A percentile compares a stretch with the other conserved stretches of the same genome.
Conservation (phyloP, 2,797 vertebrate species). For the Telmatherina bonti region DNA sequence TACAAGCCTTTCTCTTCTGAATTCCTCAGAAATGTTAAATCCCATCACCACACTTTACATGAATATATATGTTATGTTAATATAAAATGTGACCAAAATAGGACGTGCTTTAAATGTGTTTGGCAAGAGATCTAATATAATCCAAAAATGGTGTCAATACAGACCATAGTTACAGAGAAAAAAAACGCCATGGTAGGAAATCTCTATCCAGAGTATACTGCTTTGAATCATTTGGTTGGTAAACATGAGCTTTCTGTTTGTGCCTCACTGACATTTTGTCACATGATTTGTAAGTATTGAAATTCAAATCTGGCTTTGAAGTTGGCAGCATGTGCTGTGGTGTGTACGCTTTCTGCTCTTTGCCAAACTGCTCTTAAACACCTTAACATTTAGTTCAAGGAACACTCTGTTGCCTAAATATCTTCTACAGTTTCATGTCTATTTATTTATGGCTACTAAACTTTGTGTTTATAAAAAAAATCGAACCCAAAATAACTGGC, state of each 20-base stretch:
- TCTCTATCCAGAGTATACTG: not conserved
- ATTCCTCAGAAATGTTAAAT: not conserved
- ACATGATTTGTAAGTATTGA: constrained; percentile 38
- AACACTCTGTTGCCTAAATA: not conserved
- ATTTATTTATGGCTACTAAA: too few species aligned
- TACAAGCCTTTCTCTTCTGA: not conserved
- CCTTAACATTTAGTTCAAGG: not conserved
- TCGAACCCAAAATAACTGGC: too few species aligned
- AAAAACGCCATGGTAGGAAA: not conserved
- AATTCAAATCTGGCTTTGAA: constrained; percentile 35
- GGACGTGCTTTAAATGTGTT: not conserved
- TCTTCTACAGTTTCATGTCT: too few species aligned
- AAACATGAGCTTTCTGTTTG: constrained; percentile 30
- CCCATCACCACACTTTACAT: not conserved
- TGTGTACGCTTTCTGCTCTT: not conserved
- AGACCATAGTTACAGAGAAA: not conserved
- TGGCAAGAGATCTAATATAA: not conserved
- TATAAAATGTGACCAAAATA: too few species aligned
- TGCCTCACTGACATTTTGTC: constrained; percentile 30
- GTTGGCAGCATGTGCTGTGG: not conserved
- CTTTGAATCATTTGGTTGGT: not conserved
- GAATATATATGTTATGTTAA: not conserved
- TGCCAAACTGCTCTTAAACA: not conserved
- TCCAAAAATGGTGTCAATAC: not conserved
- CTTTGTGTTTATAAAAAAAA: too few species aligned